These are phyloP conservation scores for Dermatemys mawii DNA, from an alignment of 2,113 vertebrate genomes.

Conservation along the genomic window DNA sequence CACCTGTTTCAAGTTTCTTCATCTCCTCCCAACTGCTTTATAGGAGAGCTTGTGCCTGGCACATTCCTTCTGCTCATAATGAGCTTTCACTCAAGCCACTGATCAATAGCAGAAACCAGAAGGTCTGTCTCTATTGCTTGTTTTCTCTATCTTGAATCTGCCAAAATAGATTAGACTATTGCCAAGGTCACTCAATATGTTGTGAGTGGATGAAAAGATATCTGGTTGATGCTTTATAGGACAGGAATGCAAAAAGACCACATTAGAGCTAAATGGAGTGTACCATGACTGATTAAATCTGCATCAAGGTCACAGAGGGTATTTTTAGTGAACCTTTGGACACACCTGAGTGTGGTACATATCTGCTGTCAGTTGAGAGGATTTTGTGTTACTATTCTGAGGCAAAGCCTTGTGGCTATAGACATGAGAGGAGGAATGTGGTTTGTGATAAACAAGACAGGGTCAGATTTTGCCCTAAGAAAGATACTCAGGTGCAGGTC, in stretches of 20 bases:
- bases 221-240: slow-evolving; percentile 65
- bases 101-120: slow-evolving; percentile 82
- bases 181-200: slow-evolving; percentile 79
- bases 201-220: slow-evolving; percentile 62
- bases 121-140: slow-evolving; percentile 77
- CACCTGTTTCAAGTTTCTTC: neutral
- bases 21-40: slow-evolving; percentile 37
- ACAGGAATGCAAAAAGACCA: slow-evolving; percentile 51
- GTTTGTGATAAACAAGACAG: neutral
- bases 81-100: slow-evolving; percentile 79
- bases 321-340: neutral
- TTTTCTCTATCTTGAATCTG: slow-evolving; percentile 83
- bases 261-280: slow-evolving; percentile 16
- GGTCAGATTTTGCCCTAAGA: rapidly evolving
- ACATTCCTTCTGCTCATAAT: slow-evolving; percentile 71
- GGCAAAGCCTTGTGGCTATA: neutral
- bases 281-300: slow-evolving; percentile 57
- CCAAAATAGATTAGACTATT: slow-evolving; percentile 79
- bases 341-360: neutral
- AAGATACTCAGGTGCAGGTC: rapidly evolving
- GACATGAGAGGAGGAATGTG: rapidly evolving
- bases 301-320: slow-evolving; percentile 61
- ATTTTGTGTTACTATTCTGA: rapidly evolving
- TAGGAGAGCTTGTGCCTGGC: slow-evolving; percentile 40
- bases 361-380: neutral